Percentiles rank a stretch among this genome's conserved stretches.
These are phyloP conservation scores for Drosophila putrida DNA, from an alignment of 2,888 invertebrate species.

Conservation along the genomic window DNA sequence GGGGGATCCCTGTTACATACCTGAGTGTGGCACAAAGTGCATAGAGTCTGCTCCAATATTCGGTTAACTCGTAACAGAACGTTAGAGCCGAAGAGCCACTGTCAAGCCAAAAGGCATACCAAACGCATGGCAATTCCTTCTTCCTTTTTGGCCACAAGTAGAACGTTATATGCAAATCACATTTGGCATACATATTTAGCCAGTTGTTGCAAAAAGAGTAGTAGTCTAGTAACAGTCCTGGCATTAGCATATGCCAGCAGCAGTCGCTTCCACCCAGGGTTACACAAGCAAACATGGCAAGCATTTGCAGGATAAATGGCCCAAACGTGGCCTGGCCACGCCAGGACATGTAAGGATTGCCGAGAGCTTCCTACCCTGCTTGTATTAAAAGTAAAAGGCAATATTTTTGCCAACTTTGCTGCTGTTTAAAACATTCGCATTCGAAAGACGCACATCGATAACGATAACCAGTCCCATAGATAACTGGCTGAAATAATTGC, in stretches of 20 bases:
- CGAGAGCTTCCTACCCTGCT: not conserved
- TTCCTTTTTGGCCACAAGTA: constrained; percentile 14
- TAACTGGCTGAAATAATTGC: constrained; percentile 56
- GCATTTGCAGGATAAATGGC: constrained; percentile 42
- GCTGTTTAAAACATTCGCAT: constrained; percentile 32
- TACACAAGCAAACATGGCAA: constrained; percentile 48
- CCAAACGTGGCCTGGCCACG: constrained; percentile 9
- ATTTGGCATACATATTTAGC: constrained; percentile 76
- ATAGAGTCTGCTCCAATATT: constrained; percentile 32
- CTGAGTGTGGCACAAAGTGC: constrained; percentile 53
- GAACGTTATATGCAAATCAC: constrained; percentile 79
- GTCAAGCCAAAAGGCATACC: constrained; percentile 69
- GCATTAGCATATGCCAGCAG: constrained; percentile 73
- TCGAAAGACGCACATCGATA: constrained; percentile 34
- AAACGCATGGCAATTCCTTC: constrained; percentile 8
- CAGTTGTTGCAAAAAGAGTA: constrained; percentile 64
- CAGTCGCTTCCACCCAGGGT: constrained; percentile 31
- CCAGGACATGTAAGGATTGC: constrained; percentile 39
- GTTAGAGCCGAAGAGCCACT: constrained; percentile 20
- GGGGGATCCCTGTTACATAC: constrained; percentile 37
- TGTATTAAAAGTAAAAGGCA: constrained; percentile 44
- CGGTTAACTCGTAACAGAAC: constrained; percentile 49
- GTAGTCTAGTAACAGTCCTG: constrained; percentile 49
- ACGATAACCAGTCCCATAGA: constrained; percentile 38
- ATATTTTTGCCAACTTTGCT: constrained; percentile 22